Evolutionary conservation across 2,113 vertebrate species (phyloP), one percentile per base, ranked within the genome.

Genomic region (Microcebus murinus): DNA sequence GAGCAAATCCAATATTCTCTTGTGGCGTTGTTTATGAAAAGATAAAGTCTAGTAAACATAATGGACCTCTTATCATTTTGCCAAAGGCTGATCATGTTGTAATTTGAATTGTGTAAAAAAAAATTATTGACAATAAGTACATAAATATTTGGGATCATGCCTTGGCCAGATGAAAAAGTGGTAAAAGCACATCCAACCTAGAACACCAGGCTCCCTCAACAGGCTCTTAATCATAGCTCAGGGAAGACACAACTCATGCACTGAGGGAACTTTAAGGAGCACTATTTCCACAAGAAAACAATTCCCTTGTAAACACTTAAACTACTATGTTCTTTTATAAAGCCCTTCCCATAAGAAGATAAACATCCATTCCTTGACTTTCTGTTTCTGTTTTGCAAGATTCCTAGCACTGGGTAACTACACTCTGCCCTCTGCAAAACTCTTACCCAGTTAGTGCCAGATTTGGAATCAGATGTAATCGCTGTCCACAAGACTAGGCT

Each of bases 251-350:
- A 59, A 4, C 1, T 39, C 14, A 39, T 15, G 1, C 10, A 1
- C 52, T 85, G 31, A 42, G 11, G 29, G 25, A 86, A 39, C 23
- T 31, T 65, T 61, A 12, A 73, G 20, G 13, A 42, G 11, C 20
- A 71, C 48, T 57, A 6, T 76, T 5, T 39, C 15, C 1, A 45
- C 1, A 27, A 50, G 45, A 27, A 67, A 87, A 65, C 18, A 45
- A 29, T 71, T 87, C 48, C 18, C 42, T 71, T 63, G 29, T 73
- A 77, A 97, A 42, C 18, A 55, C 23, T 63, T 71, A 39, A 95
- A 42, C 1, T 71, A 80, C 12, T 4, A 21, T 34, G 1, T 8
- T 84, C 4, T 61, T 21, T 57, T 65, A 31, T n/a, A 57, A 79
- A 34, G 3, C 10, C 15, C 25, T 55, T 36, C 23, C 20, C 18